phyloP scores from a whole-genome alignment of 2,113 vertebrate species.

The Pseudois nayaur region DNA sequence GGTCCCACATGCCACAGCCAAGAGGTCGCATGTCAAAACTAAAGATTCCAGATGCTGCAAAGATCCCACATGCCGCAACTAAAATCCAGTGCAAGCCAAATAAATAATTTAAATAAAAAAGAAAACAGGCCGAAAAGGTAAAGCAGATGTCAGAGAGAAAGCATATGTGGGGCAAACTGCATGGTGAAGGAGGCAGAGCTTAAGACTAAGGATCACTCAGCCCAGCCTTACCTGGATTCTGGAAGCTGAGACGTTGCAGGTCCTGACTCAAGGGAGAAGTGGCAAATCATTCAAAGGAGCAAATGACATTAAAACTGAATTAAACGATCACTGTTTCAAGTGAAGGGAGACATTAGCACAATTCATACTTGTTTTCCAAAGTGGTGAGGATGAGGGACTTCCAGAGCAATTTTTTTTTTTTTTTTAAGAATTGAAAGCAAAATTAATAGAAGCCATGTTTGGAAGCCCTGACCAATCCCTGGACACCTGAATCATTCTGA shows the following conservation, averaged over 20 bases:
- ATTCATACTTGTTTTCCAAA: neutral
- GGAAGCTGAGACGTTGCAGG: neutral
- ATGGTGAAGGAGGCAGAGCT: rapidly evolving
- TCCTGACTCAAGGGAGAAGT: neutral
- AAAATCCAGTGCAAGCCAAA: neutral
- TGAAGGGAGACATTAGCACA: neutral
- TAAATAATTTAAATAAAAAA: neutral
- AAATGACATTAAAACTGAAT: neutral
- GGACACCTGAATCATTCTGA: neutral
- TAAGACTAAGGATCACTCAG: neutral
- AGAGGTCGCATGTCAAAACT: neutral
- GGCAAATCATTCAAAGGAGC: neutral
- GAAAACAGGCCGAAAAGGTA: neutral
- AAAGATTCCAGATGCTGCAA: neutral
- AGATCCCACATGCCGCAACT: neutral
- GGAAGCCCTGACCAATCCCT: neutral
- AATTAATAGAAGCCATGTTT: neutral
- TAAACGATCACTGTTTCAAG: neutral
- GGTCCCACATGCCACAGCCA: neutral
- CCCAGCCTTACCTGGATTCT: neutral
- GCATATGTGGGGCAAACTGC: neutral
- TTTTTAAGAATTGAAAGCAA: neutral
- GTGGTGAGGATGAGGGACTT: neutral
- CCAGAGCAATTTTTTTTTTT: neutral
- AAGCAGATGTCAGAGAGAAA: neutral